These are phyloP conservation scores for Callosobruchus maculatus DNA, from an alignment of 2,888 invertebrate genomes.

Conservation along the genomic window DNA sequence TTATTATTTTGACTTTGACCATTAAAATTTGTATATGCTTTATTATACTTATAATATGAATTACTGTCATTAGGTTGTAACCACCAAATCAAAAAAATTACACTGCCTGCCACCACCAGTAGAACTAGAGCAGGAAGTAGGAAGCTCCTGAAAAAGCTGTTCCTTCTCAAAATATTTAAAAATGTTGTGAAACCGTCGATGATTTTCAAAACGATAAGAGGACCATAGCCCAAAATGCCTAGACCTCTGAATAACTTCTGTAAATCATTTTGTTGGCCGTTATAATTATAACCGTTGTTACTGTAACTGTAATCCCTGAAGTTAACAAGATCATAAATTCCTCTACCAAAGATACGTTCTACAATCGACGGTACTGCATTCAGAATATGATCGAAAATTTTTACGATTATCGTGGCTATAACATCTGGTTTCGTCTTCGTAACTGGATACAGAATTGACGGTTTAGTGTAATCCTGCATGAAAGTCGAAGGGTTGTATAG, in stretches of 20 bases:
- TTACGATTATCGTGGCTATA: conserved; percentile 27
- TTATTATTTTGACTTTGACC: background rate
- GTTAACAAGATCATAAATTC: conserved; percentile 21
- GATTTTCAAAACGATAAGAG: conserved; percentile 39
- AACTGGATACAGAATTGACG: background rate
- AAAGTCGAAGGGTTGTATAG: background rate
- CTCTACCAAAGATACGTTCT: conserved; percentile 34
- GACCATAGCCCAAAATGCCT: conserved; percentile 40
- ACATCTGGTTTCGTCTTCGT: conserved; percentile 17
- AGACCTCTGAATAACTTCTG: conserved; percentile 31
- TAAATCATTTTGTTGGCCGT: conserved; percentile 15
- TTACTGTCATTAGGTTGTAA: conserved; percentile 27
- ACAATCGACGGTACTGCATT: conserved; percentile 34
- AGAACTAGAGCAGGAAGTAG: conserved; percentile 39
- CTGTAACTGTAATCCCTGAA: conserved; percentile 13
- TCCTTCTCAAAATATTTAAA: conserved; percentile 38
- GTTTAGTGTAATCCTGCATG: background rate
- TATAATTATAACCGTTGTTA: conserved; percentile 21
- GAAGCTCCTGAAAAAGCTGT: conserved; percentile 41
- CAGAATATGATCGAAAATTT: conserved; percentile 41
- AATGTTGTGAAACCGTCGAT: conserved; percentile 36
- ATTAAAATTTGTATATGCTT: background rate
- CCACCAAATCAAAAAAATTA: conserved; percentile 45
- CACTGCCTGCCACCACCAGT: conserved; percentile 34
- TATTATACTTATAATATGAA: conserved; percentile 3